A percentile compares a stretch with the other conserved stretches of the same genome.
Evolutionary conservation across 2,888 invertebrate species (phyloP).

Genomic region (Hydropsyche betteni): DNA sequence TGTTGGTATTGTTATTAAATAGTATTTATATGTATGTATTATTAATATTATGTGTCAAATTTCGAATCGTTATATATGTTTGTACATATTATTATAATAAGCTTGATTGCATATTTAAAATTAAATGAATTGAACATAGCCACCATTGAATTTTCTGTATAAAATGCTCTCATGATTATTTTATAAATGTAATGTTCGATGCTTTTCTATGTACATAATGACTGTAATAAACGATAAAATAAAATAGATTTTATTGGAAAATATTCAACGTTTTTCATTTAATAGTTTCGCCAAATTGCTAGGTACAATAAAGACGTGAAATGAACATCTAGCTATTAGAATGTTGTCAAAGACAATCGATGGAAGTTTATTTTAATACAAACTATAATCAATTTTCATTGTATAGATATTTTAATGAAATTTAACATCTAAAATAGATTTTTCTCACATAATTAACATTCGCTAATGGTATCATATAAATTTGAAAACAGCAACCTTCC

Average conservation of each 20-base stretch:
- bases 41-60: background rate
- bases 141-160: background rate
- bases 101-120: background rate
- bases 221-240: constrained; percentile 21
- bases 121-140: background rate
- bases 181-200: constrained; percentile 25
- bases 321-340: too few species aligned
- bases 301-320: too few species aligned
- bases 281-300: background rate
- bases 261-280: background rate
- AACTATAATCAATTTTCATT: too few species aligned
- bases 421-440: too few species aligned
- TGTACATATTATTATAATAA: background rate
- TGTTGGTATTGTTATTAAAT: constrained; percentile 18
- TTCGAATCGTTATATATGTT: constrained; percentile 12
- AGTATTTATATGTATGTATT: constrained; percentile 1
- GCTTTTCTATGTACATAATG: constrained; percentile 25
- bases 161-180: background rate
- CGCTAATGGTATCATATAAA: too few species aligned
- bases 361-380: too few species aligned
- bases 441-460: too few species aligned
- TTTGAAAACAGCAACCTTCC: too few species aligned
- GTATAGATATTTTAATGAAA: too few species aligned
- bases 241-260: constrained; percentile 18
- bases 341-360: too few species aligned